A percentile compares a stretch with the other conserved stretches of the same genome.
These are phyloP conservation scores for Drosophila malerkotliana DNA, from an alignment of 1,140 invertebrate species.

Conservation along the genomic window DNA sequence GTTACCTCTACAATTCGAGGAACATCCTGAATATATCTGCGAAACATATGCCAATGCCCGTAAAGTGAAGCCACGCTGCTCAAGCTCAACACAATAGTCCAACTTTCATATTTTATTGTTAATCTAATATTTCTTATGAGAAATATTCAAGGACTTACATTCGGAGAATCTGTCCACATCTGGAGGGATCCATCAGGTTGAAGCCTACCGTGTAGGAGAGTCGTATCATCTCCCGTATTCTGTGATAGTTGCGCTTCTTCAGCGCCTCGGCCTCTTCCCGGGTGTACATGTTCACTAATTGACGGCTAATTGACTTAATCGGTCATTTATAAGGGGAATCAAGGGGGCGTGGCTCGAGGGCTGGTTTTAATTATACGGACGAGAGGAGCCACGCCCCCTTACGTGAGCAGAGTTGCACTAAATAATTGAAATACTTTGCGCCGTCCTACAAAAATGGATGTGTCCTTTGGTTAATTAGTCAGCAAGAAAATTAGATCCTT, in stretches of 20 bases:
- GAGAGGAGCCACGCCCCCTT: slow-evolving; percentile 51
- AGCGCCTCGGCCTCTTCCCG: slow-evolving; percentile 37
- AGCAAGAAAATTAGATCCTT: slow-evolving; percentile 10
- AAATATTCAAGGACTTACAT: no score
- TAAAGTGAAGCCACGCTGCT: slow-evolving; percentile 60
- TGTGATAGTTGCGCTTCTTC: slow-evolving; percentile 56
- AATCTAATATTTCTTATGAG: accelerated
- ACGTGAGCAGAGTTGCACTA: slow-evolving; percentile 51
- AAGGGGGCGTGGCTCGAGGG: slow-evolving; percentile 27
- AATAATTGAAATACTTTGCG: slow-evolving; percentile 59
- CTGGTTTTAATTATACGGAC: slow-evolving; percentile 48
- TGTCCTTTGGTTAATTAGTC: slow-evolving; percentile 27
- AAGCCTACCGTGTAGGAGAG: slow-evolving; percentile 61
- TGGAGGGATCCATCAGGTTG: slow-evolving; percentile 55
- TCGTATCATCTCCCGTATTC: slow-evolving; percentile 65
- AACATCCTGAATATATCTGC: slow-evolving; percentile 52
- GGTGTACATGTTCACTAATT: slow-evolving; percentile 67
- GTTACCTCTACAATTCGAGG: slow-evolving; percentile 55
- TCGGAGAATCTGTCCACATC: slow-evolving; percentile 36
- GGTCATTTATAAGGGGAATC: slow-evolving; percentile 60
- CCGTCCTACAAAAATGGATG: background rate
- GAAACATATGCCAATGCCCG: slow-evolving; percentile 63
- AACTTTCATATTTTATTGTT: slow-evolving; percentile 16
- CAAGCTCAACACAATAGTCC: slow-evolving; percentile 57
- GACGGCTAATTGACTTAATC: slow-evolving; percentile 43